Evolutionary conservation across 2,113 vertebrate genomes (phyloP).

Genomic region (Mixornis gularis): DNA sequence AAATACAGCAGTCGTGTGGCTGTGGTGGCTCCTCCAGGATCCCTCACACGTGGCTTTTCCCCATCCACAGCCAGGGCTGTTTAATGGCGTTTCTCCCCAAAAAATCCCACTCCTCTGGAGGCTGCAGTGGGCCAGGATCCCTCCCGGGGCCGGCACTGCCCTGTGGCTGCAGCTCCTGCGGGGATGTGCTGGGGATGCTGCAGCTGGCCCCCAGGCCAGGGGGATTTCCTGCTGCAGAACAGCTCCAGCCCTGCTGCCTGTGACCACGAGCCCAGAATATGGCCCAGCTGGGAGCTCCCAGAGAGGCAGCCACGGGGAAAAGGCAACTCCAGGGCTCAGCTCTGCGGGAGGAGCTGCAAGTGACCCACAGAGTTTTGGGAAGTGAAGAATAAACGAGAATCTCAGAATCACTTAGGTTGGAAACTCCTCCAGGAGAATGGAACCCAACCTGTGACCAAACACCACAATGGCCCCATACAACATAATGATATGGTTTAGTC

Average conservation of each 20-base stretch:
- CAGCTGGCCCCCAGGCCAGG: background rate
- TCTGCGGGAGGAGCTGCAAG: background rate
- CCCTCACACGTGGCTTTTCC: background rate
- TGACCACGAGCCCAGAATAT: fast-evolving
- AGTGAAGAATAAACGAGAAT: background rate
- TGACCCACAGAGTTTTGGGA: fast-evolving
- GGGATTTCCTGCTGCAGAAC: background rate
- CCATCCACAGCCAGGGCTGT: fast-evolving
- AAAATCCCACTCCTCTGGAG: fast-evolving
- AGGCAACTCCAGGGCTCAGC: fast-evolving
- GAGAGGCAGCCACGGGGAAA: fast-evolving
- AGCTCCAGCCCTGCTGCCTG: background rate
- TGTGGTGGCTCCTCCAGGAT: background rate
- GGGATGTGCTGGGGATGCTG: background rate
- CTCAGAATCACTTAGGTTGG: fast-evolving
- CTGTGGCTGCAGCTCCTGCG: background rate
- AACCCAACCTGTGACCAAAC: background rate
- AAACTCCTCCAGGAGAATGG: background rate
- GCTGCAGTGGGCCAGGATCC: background rate
- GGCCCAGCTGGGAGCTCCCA: fast-evolving
- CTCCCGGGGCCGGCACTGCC: background rate
- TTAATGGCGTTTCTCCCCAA: background rate
- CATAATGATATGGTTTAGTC: fast-evolving
- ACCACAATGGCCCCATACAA: fast-evolving
- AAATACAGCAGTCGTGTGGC: background rate